Evolutionary conservation across 2,797 vertebrate genomes (phyloP).

Genomic region (Lates japonicus): DNA sequence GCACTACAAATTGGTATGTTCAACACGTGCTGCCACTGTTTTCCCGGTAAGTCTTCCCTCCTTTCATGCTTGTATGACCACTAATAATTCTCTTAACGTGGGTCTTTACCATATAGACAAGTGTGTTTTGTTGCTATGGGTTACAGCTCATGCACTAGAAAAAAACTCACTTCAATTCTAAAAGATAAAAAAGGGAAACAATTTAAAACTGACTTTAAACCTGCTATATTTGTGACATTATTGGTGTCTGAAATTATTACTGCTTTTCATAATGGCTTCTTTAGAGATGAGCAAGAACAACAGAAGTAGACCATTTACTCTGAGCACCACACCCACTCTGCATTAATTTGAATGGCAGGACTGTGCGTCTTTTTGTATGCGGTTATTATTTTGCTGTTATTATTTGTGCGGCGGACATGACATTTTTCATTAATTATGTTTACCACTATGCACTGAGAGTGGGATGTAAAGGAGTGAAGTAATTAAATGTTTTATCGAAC

Average conservation of each 20-base stretch:
- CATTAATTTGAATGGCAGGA: neutral
- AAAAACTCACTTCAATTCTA: neutral
- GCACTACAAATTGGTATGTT: neutral
- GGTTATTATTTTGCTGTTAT: too few relatives aligned
- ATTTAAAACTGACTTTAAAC: neutral
- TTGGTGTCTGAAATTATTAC: neutral
- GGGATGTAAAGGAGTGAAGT: too few relatives aligned
- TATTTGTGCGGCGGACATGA: neutral
- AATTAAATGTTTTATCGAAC: neutral
- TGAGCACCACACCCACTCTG: slow-evolving; percentile 5
- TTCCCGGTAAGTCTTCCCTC: slow-evolving; percentile 50
- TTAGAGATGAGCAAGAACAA: neutral
- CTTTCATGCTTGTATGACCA: neutral
- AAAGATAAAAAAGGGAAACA: neutral
- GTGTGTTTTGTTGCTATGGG: slow-evolving; percentile 1
- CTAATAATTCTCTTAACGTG: neutral
- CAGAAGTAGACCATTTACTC: neutral
- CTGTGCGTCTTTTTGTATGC: too few relatives aligned
- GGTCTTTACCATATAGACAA: neutral
- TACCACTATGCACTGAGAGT: neutral
- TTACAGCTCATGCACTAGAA: neutral
- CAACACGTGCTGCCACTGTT: neutral
- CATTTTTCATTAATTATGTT: neutral
- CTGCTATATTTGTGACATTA: neutral
- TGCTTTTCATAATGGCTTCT: neutral